Evolutionary conservation across 2,888 invertebrate genomes (phyloP).

Genomic region (Megamerina dolium): DNA sequence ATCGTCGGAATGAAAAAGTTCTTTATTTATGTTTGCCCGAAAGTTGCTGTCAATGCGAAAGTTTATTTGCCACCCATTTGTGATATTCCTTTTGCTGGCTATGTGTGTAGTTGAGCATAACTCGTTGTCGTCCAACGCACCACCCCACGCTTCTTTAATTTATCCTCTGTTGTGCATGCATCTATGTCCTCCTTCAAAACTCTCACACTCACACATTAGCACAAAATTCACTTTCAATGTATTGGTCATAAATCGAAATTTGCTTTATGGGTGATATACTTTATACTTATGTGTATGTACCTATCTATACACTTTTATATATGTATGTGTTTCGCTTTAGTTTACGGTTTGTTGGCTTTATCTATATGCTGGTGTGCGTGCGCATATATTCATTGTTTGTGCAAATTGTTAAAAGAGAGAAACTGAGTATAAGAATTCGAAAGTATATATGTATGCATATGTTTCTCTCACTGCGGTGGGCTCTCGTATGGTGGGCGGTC

Average conservation of each 20-base stretch:
- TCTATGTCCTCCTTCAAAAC: slow-evolving; percentile 3
- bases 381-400: no score
- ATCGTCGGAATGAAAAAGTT: slow-evolving; percentile 49
- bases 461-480: no score
- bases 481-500: no score
- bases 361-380: slow-evolving; percentile 16
- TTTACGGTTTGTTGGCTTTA: slow-evolving; percentile 47
- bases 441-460: no score
- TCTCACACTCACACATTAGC: slow-evolving; percentile 15
- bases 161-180: slow-evolving; percentile 3
- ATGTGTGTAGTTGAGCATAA: slow-evolving; percentile 11
- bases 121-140: no score
- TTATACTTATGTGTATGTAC: no score
- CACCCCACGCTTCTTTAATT: slow-evolving; percentile 3
- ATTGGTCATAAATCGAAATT: slow-evolving; percentile 48
- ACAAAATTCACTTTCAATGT: slow-evolving; percentile 26
- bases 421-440: no score
- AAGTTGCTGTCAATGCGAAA: slow-evolving; percentile 42
- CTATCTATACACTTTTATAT: background rate
- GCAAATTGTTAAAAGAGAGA: no score
- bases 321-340: slow-evolving; percentile 25
- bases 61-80: slow-evolving; percentile 37
- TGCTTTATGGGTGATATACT: slow-evolving; percentile 40
- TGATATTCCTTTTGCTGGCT: slow-evolving; percentile 14
- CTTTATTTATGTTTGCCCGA: slow-evolving; percentile 49